These are phyloP conservation scores for Ennomos quercinarius DNA, from an alignment of 2,888 invertebrate genomes.

Conservation along the genomic window DNA sequence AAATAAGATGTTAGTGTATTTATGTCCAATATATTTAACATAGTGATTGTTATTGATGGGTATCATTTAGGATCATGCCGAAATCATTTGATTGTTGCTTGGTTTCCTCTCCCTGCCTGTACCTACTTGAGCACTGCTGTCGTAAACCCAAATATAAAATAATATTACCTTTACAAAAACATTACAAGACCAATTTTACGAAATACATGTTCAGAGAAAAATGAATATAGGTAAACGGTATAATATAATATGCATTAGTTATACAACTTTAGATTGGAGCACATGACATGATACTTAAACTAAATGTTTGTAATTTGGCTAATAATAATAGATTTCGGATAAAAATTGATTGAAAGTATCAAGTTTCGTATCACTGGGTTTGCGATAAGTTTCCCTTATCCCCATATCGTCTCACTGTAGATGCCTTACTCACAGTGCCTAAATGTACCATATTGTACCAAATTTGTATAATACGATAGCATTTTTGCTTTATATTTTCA, in stretches of 20 bases:
- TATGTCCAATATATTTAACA: slow-evolving; percentile 50
- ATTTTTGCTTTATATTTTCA: slow-evolving; percentile 74
- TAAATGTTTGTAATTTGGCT: too few relatives aligned
- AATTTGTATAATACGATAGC: slow-evolving; percentile 78
- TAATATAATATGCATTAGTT: background rate
- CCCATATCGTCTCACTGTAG: slow-evolving; percentile 90
- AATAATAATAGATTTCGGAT: too few relatives aligned
- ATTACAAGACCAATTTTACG: too few relatives aligned
- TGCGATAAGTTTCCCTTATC: slow-evolving; percentile 35
- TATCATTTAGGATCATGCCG: slow-evolving; percentile 39
- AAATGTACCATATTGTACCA: slow-evolving; percentile 83
- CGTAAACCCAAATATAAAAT: slow-evolving; percentile 18
- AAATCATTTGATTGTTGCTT: slow-evolving; percentile 31
- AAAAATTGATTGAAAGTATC: too few relatives aligned
- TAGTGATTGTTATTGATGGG: slow-evolving; percentile 33
- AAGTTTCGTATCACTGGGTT: slow-evolving; percentile 21
- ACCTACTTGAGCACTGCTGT: slow-evolving; percentile 19
- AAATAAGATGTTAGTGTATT: slow-evolving; percentile 33
- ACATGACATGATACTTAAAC: too few relatives aligned
- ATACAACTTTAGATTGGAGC: too few relatives aligned
- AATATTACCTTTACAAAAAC: background rate
- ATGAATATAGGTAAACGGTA: too few relatives aligned
- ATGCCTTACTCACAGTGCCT: slow-evolving; percentile 95
- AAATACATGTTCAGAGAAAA: too few relatives aligned
- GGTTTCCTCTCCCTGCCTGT: slow-evolving; percentile 22